Percentiles rank a stretch among this genome's conserved stretches.
phyloP scores from a whole-genome alignment of 2,113 vertebrate genomes.

The Setophaga kirtlandii region DNA sequence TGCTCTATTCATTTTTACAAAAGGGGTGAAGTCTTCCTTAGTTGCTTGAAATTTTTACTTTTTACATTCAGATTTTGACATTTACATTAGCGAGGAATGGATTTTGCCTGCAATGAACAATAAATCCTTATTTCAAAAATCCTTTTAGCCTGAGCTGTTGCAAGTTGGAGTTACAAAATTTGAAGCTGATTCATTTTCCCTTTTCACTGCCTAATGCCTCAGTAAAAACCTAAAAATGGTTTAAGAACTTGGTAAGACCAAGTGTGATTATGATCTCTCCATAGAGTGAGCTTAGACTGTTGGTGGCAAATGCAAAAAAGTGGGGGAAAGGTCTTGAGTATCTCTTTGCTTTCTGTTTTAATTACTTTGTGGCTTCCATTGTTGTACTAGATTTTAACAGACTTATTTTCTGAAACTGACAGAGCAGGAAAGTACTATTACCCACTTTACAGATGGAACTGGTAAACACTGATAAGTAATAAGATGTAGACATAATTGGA shows the following conservation, averaged over 20 bases:
- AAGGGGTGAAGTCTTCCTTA: neutral
- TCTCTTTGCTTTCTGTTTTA: neutral
- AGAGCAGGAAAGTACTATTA: neutral
- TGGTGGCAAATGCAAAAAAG: neutral
- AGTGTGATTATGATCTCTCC: neutral
- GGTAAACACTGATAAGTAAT: neutral
- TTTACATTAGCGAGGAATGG: neutral
- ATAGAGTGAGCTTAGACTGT: neutral
- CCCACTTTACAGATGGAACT: neutral
- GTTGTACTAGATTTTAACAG: neutral
- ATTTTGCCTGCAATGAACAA: neutral
- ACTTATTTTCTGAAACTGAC: neutral
- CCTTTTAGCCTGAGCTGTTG: neutral
- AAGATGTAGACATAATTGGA: neutral
- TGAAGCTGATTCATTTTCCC: neutral
- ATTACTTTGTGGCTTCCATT: neutral
- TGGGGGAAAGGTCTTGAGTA: neutral
- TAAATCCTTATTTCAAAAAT: neutral
- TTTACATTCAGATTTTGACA: neutral
- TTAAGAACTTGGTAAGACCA: neutral
- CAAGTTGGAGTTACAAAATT: neutral
- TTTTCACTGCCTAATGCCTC: neutral
- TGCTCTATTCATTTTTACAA: neutral
- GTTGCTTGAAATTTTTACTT: neutral
- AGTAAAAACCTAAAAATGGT: neutral